Conservation (phyloP, 2,797 vertebrate genomes). For the Centropyge bicolor region DNA sequence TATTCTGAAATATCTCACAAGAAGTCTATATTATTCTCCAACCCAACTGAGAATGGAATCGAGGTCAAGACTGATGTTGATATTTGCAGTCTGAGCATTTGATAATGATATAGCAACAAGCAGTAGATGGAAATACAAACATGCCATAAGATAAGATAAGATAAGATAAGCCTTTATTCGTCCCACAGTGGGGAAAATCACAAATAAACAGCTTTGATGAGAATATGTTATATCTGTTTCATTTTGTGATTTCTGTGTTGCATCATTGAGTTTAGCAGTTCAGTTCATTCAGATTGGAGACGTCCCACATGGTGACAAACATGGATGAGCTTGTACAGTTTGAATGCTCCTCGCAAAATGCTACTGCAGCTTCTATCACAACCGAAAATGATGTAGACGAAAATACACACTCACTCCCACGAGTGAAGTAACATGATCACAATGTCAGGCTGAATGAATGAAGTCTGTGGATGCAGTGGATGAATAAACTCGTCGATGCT, state of each 20-base stretch:
- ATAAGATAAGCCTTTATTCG: too few relatives aligned
- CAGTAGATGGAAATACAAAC: not conserved
- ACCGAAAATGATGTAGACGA: not conserved
- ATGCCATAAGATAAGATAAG: too few relatives aligned
- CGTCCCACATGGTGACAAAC: too few relatives aligned
- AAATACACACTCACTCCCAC: not conserved
- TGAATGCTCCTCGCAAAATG: not conserved
- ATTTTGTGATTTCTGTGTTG: not conserved
- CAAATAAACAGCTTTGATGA: not conserved
- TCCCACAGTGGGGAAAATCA: too few relatives aligned
- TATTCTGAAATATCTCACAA: not conserved
- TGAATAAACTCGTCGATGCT: not conserved
- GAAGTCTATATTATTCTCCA: not conserved
- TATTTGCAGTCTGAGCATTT: too few relatives aligned
- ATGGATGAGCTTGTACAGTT: not conserved
- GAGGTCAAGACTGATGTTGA: not conserved
- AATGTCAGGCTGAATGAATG: not conserved
- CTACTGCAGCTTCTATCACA: too few relatives aligned
- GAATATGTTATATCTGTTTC: not conserved
- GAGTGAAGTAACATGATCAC: not conserved
- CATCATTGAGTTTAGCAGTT: not conserved
- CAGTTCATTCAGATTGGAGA: too few relatives aligned
- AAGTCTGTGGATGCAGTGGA: too few relatives aligned
- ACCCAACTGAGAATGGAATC: rapidly evolving
- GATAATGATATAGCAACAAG: not conserved